Base-by-base conservation (phyloP, 2,888 invertebrate species). In the Drosophila multiciliata region DNA sequence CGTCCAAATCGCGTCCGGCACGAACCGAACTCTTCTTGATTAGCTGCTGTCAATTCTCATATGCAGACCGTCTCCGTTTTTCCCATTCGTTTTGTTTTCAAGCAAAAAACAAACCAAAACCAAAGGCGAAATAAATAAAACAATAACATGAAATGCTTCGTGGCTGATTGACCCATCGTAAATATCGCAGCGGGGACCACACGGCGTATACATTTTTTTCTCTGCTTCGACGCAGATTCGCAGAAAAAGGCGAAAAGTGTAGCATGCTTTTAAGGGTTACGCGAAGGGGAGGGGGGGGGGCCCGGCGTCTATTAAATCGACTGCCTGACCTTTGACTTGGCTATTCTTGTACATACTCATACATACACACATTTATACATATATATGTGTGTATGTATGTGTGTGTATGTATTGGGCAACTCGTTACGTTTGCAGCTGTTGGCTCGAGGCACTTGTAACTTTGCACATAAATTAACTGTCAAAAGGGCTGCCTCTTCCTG, bases 401-500 rank as follows among this genome's bases (percentile, higher is more conserved):
- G 29, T 42, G 35, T 66, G 55, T 70, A 52, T 53, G 64, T 71
- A 45, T 38, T 32, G 7, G 32, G 15, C 58, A 83, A 75, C 83
- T 75, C 82, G 89, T 75, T 78, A 74, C 63, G 23, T 49, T 48
- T 48, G 52, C 57, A 67, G 67, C 49, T 45, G 75, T 79, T 55
- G 66, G 80, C 87, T 71, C 70, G 61, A 72, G 85, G 85, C 90
- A 87, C 90, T 87, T 86, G 86, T 82, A 86, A 89, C 89, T 86
- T 86, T 86, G 66, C 86, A 80, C 90, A 86, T 86, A 86, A 86
- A 89, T 86, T 89, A 86, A 89, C 90, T 86, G 90, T 73, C 88
- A 83, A 89, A 87, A 87, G 83, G 79, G 66, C 78, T 77, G 53
- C 55, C 23, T 45, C 59, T 35, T 66, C 49, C 61, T 55, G 67